Conservation (phyloP, 2,888 invertebrate species). For the Drosophila pseudotalamancana region DNA sequence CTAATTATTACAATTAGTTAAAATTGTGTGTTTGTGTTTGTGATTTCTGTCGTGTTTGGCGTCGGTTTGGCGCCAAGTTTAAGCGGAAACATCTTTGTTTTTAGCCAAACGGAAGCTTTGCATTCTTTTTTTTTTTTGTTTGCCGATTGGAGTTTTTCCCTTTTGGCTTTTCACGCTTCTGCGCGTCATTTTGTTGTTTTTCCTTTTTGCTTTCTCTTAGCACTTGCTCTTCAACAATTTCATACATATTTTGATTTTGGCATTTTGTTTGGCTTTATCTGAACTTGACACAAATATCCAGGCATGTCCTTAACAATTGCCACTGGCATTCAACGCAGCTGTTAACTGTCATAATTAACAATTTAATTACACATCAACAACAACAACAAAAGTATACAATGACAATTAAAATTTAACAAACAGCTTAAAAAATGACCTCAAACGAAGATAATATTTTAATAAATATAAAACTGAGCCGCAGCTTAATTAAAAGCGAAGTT, state of each 20-base stretch:
- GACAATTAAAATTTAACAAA: conserved; percentile 51
- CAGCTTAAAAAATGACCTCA: conserved; percentile 16
- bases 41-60: conserved; percentile 5
- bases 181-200: conserved; percentile 52
- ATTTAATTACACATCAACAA: conserved; percentile 10
- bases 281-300: conserved; percentile 63
- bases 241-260: conserved; percentile 32
- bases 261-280: conserved; percentile 27
- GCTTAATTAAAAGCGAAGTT: conserved; percentile 42
- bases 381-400: conserved; percentile 18
- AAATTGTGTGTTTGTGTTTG: conserved; percentile 1
- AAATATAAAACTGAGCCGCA: conserved; percentile 3
- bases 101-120: conserved; percentile 61
- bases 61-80: conserved; percentile 48
- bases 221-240: conserved; percentile 28
- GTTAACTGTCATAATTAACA: conserved; percentile 21
- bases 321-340: conserved; percentile 3
- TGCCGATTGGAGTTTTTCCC: conserved; percentile 16
- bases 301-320: conserved; percentile 2
- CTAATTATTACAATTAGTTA: not conserved
- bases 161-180: conserved; percentile 62
- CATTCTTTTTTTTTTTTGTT: conserved; percentile 21
- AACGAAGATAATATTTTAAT: conserved; percentile 23
- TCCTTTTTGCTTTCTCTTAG: conserved; percentile 37
- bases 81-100: conserved; percentile 6